Evolutionary conservation across 2,888 invertebrate genomes (phyloP), one percentile per base, ranked within the genome.

Genomic region (Agelastica alni): DNA sequence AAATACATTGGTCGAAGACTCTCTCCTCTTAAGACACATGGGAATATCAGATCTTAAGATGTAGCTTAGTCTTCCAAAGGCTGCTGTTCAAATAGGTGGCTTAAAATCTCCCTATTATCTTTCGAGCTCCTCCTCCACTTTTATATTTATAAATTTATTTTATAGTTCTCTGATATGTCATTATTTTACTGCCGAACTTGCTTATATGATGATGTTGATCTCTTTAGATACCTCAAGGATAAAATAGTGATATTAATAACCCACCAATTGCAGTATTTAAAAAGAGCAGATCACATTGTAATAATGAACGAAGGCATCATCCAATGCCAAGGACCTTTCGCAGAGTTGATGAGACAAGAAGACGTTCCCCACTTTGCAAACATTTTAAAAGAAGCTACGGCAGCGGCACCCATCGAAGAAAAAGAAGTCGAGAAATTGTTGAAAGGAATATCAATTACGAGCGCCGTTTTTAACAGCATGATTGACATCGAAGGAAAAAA

Each of bases 211-310:
- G n/a, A n/a, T n/a, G n/a, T n/a, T n/a, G n/a, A n/a, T n/a, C 12
- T 13, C 2, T 12, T 51, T 82, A 81, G 45, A 0, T 79, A 79
- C 65, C 73, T 88, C 18, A 72, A 71, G 22, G 75, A 79, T 9
- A 85, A 83, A 69, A 81, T 85, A 1, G 78, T 84, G 7, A 78
- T 87, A 48, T 76, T 87, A 10, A 84, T 85, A 20, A 88, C 88
- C 1, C 87, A 88, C 73, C 88, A 88, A 68, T 69, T 91, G 59
- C 87, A 88, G 67, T 87, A 83, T 66, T 66, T 82, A n/a, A 81
- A 82, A 49, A 67, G 75, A 16, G 71, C 70, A 2, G 62, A 67
- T 37, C 69, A 71, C 30, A 67, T 75, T 20, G 48, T 75, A 7
- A 63, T 75, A 28, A 59, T 75, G 62, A 64, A 77, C 48, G 74